Evolutionary conservation across 1,140 invertebrate genomes (phyloP).

Genomic region (Grapholita molesta): DNA sequence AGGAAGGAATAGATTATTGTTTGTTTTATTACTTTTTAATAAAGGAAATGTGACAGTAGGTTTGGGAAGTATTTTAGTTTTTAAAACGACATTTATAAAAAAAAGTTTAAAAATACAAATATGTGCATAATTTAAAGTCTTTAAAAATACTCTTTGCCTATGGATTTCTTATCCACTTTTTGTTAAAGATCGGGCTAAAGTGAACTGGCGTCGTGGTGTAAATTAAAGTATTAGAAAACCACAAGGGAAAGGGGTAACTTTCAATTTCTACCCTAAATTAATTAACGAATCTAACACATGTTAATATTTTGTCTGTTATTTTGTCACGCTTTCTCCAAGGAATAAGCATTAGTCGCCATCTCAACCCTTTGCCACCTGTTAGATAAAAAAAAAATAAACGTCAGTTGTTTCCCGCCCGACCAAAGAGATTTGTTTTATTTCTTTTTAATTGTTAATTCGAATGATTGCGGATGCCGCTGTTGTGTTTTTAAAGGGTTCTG

Average conservation of each 20-base stretch:
- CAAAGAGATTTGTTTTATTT: conserved; percentile 74
- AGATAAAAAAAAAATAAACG: conserved; percentile 52
- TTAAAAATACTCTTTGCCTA: too few relatives aligned
- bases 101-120: too few relatives aligned
- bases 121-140: too few relatives aligned
- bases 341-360: conserved; percentile 44
- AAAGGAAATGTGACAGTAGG: not conserved
- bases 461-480: conserved; percentile 41
- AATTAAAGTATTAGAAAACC: conserved; percentile 19
- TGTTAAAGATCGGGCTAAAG: too few relatives aligned
- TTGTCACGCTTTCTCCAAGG: conserved; percentile 69
- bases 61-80: not conserved
- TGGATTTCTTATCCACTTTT: too few relatives aligned
- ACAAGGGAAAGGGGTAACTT: conserved; percentile 56
- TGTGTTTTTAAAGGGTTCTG: conserved; percentile 44
- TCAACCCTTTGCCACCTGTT: conserved; percentile 70
- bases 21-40: conserved; percentile 1
- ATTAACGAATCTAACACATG: conserved; percentile 67
- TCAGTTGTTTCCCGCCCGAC: conserved; percentile 69
- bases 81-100: too few relatives aligned
- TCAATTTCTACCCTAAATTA: conserved; percentile 70
- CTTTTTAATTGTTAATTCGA: conserved; percentile 70
- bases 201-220: not conserved
- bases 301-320: conserved; percentile 49
- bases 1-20: not conserved